Evolutionary conservation across 2,113 vertebrate genomes (phyloP), one percentile per base, ranked within the genome.

Genomic region (Uropsilus gracilis): DNA sequence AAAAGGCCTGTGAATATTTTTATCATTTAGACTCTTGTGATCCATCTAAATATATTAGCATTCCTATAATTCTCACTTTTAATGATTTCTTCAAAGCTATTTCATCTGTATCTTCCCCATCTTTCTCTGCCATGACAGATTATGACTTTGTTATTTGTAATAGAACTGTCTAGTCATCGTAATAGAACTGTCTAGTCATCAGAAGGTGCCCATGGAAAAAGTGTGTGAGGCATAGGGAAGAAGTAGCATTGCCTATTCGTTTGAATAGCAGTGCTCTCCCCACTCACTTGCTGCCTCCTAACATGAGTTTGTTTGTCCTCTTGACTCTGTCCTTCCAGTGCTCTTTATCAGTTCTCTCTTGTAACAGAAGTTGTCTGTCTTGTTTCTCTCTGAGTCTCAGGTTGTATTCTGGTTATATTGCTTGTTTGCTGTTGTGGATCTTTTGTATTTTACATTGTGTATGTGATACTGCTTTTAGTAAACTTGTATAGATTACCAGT

Each of bases 11-110:
- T 32, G 20, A 39, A 77, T 18, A 37, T 76, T 82, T 95, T 91
- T 87, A 34, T 89, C 68, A 66, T 82, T 92, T 89, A 91, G 53
- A 68, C 14, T 93, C 16, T 76, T 64, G 20, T 73, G 80, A 86
- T 82, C 55, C 20, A 30, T 73, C 48, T 64, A 73, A 57, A 20
- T 80, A 44, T 71, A 9, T 80, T 87, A 81, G 53, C 53, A n/a
- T 90, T 6, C 30, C 28, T 73, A 32, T 14, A 75, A 18, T 75
- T 89, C 73, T 86, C 93, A 37, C 8, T 90, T 89, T 37, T 85
- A 26, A 30, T 84, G 42, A 86, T 16, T 32, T 3, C 57, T 86
- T 94, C 30, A 64, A 42, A 68, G n/a, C 18, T 86, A 37, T 94
- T 64, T 18, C 20, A 42, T 66, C 82, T 88, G 8, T 76, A 3